Conservation (phyloP, 2,113 vertebrate species). For the Myxocyprinus asiaticus region DNA sequence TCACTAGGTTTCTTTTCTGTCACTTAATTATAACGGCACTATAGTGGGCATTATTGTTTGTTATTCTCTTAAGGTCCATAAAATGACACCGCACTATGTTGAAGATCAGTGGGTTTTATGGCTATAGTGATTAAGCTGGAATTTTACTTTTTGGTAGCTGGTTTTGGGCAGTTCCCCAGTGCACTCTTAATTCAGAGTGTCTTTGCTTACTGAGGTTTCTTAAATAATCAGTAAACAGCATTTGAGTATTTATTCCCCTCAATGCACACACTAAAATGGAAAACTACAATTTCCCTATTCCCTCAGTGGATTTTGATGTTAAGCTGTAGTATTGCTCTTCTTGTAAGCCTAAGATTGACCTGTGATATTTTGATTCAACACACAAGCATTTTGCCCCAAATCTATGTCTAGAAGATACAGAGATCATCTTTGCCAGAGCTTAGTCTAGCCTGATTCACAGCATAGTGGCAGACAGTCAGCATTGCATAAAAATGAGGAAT, state of each 20-base stretch:
- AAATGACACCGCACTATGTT: not conserved
- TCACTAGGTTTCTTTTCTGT: not conserved
- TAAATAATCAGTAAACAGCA: not conserved
- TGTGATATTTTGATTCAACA: conserved; percentile 20
- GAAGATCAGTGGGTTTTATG: not conserved
- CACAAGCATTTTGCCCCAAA: not conserved
- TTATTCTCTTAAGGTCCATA: not conserved
- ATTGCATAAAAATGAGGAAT: conserved; percentile 26
- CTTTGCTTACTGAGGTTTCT: not conserved
- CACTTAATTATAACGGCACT: not conserved
- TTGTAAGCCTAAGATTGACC: not conserved
- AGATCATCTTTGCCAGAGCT: conserved; percentile 6
- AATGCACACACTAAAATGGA: not conserved
- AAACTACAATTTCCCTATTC: not conserved
- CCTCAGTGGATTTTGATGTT: not conserved
- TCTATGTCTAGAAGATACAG: conserved; percentile 19
- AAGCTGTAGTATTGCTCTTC: not conserved
- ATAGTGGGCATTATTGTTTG: not conserved
- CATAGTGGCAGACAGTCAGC: conserved; percentile 16
- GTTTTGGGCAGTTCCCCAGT: not conserved
- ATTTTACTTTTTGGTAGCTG: conserved; percentile 1
- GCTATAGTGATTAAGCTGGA: not conserved
- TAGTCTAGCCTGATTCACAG: conserved; percentile 18
- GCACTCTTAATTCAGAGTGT: not conserved
- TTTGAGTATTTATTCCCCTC: not conserved